These are phyloP conservation scores for Campylomormyrus tamandua DNA, from an alignment of 2,113 vertebrate species.

Conservation along the genomic window DNA sequence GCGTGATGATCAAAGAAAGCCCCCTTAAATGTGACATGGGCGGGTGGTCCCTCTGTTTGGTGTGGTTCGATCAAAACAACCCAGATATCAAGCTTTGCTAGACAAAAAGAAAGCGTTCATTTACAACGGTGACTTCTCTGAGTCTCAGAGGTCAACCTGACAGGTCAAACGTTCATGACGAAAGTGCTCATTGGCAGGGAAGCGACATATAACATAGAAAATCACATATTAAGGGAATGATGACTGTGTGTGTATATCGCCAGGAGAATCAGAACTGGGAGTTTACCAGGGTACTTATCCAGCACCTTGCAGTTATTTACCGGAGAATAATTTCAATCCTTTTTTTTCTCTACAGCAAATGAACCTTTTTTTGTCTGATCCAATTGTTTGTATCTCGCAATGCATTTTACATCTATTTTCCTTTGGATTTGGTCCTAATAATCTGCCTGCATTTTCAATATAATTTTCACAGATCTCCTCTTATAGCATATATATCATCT, in stretches of 20 bases:
- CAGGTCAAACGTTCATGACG: conserved; percentile 7
- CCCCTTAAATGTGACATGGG: not conserved
- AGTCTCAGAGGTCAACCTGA: not conserved
- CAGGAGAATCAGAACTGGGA: not conserved
- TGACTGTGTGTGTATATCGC: not conserved
- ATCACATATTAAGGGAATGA: not conserved
- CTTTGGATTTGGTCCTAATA: not conserved
- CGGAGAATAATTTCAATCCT: not conserved
- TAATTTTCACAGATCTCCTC: not conserved
- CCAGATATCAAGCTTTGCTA: not conserved
- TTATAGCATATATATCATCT: not conserved
- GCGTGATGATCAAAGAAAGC: not conserved
- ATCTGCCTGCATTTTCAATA: conserved; percentile 7
- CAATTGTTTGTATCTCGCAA: not conserved
- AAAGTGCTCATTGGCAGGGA: conserved; percentile 3
- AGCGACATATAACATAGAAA: not conserved
- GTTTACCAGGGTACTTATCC: not conserved
- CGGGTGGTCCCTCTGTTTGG: not conserved
- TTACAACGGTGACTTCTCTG: not conserved
- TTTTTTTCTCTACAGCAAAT: not conserved
- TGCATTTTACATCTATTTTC: not conserved
- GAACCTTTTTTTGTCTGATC: not conserved
- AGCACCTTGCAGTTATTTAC: not conserved
- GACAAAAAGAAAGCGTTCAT: not conserved
- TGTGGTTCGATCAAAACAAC: not conserved